Conservation (phyloP, 2,888 invertebrate species). For the Cancer borealis region DNA sequence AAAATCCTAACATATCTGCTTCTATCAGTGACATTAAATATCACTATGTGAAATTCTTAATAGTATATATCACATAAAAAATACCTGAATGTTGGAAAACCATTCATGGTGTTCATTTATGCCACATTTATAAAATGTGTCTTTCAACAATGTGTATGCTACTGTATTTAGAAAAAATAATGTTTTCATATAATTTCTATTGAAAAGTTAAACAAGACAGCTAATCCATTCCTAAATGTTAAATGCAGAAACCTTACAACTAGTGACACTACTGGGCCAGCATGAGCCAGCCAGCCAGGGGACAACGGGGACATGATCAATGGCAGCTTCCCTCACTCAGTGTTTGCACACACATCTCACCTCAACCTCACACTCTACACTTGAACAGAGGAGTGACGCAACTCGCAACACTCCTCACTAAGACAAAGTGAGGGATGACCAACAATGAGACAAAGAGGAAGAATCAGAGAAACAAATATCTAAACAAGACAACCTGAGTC, state of each 20-base stretch:
- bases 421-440: not conserved
- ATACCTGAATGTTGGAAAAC: conserved; percentile 77
- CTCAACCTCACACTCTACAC: not conserved
- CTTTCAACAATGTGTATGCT: conserved; percentile 74
- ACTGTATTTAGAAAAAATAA: conserved; percentile 74
- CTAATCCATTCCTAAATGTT: conserved; percentile 71
- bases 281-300: conserved; percentile 67
- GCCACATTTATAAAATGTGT: conserved; percentile 76
- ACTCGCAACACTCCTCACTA: not conserved
- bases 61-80: conserved; percentile 77
- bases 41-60: conserved; percentile 77
- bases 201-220: conserved; percentile 75
- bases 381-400: not conserved
- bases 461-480: not conserved
- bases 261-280: conserved; percentile 42
- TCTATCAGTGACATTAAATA: conserved; percentile 72
- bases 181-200: conserved; percentile 73
- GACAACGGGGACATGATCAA: conserved; percentile 55
- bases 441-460: not conserved
- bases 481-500: conserved; percentile 30
- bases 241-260: conserved; percentile 70
- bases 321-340: conserved; percentile 33
- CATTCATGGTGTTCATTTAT: conserved; percentile 72
- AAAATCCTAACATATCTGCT: conserved; percentile 72
- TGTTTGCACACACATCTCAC: not conserved